These are phyloP conservation scores for Chaenogobius annularis DNA, from an alignment of 2,113 vertebrate species.

Conservation along the genomic window DNA sequence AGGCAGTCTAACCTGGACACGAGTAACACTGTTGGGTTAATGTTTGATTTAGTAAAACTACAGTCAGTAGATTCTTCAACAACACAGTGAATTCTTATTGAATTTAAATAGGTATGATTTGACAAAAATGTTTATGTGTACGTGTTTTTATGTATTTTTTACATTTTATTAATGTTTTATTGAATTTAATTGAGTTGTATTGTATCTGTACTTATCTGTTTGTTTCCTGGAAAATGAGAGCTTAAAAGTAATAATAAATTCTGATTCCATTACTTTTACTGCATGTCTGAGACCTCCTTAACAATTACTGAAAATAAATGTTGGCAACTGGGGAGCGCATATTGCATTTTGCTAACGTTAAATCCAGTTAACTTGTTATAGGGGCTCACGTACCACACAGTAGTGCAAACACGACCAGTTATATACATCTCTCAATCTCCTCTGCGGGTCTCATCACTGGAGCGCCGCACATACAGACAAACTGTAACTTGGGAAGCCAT, in stretches of 20 bases:
- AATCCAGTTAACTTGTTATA: conserved; percentile 37
- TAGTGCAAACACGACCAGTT: conserved; percentile 11
- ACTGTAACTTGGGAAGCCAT: conserved; percentile 34
- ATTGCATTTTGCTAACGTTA: conserved; percentile 22
- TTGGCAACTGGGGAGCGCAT: conserved; percentile 11
- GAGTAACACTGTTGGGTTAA: not conserved
- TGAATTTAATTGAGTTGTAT: no score
- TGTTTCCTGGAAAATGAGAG: no score
- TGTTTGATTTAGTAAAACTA: not conserved
- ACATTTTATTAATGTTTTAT: no score
- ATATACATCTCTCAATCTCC: conserved; percentile 1
- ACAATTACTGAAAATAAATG: conserved; percentile 35
- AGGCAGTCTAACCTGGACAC: not conserved
- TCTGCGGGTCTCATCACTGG: conserved; percentile 19
- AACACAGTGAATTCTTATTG: not conserved
- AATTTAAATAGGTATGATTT: no score
- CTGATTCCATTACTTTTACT: conserved; percentile 6
- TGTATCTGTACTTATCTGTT: no score
- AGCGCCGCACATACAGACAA: conserved; percentile 15
- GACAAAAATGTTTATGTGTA: no score
- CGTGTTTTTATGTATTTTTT: no score
- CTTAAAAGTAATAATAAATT: not conserved
- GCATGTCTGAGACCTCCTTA: conserved; percentile 6
- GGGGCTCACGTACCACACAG: not conserved
- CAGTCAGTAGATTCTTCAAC: not conserved